A percentile compares a stretch with the other conserved stretches of the same genome.
Conservation (phyloP, 2,113 vertebrate species). For the Oncorhynchus tshawytscha region DNA sequence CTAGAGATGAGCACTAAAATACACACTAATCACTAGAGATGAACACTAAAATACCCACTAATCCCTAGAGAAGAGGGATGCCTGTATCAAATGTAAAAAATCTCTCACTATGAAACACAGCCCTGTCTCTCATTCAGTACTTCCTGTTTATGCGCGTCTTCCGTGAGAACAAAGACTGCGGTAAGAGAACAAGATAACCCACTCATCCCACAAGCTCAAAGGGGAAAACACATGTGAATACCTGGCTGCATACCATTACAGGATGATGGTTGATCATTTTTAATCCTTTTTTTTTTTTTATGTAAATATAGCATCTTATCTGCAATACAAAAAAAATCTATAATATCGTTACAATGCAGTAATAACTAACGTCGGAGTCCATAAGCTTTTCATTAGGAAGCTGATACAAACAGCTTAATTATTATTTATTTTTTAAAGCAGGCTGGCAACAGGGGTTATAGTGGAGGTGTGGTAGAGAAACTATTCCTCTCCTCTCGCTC, state of each 20-base stretch:
- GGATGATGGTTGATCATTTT: too few species aligned
- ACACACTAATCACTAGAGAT: too few species aligned
- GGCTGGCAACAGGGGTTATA: constrained; percentile 64
- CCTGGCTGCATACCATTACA: not conserved
- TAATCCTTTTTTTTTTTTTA: too few species aligned
- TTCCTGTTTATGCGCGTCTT: not conserved
- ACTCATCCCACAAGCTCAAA: not conserved
- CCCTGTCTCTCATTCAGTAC: too few species aligned
- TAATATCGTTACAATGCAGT: constrained; percentile 37
- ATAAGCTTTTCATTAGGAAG: constrained; percentile 58
- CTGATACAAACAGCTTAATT: constrained; percentile 71
- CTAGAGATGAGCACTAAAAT: too few species aligned
- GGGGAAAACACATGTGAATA: not conserved
- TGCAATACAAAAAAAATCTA: not conserved
- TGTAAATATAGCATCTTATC: not conserved
- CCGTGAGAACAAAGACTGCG: not conserved
- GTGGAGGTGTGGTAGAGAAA: constrained; percentile 39
- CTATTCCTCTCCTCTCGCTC: too few species aligned
- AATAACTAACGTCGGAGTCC: constrained; percentile 65
- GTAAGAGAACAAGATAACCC: not conserved
- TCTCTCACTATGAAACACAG: too few species aligned
- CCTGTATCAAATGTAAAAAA: too few species aligned
- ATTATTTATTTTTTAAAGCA: constrained; percentile 51
- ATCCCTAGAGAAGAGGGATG: too few species aligned
- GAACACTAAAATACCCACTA: too few species aligned